Evolutionary conservation across 2,797 vertebrate genomes (phyloP), one percentile per base, ranked within the genome.

Genomic region (Phalloptychus januarius): DNA sequence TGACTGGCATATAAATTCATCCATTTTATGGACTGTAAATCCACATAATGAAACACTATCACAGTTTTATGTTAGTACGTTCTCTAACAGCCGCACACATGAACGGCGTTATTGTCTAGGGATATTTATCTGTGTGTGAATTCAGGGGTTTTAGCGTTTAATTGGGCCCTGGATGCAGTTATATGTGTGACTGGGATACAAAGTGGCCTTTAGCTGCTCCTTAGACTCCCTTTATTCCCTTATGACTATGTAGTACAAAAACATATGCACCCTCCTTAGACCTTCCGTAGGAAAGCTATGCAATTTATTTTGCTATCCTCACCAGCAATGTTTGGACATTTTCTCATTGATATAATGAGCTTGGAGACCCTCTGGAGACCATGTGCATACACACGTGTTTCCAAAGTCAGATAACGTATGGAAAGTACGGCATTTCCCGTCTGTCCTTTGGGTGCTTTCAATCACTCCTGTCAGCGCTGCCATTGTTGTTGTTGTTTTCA

Each of bases 41-140:
- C n/a, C 82, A 82, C 88, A 86, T 86, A 90, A 88, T 90, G 87
- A 90, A 90, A 90, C 78, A 85, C 83, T 79, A 38, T 85, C 61
- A 75, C 42, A 79, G 50, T 77, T 74, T 78, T 13, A 79, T 76
- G 46, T 52, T 58, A 54, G 58, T 25, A 28, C 40, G 36, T 54
- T 58, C 25, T 12, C 52, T 38, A 65, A 28, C 44, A 79, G 50
- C 76, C 52, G 65, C 65, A 78, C 88, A 90, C 87, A 83, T 90
- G 79, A 56, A 73, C 38, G 15, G 20, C 65, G 82, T 80, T 77
- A 73, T 31, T 72, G 48, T 82, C 78, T 28, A 20, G 85, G 85
- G 88, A 90, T 76, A 77, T 36, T 76, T 77, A 82, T 79, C 72
- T 85, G 75, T 74, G 40, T 69, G 76, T 87, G 77, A 78, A 70